Conservation (phyloP, 1,140 invertebrate species). For the Aphaenogaster floridana region DNA sequence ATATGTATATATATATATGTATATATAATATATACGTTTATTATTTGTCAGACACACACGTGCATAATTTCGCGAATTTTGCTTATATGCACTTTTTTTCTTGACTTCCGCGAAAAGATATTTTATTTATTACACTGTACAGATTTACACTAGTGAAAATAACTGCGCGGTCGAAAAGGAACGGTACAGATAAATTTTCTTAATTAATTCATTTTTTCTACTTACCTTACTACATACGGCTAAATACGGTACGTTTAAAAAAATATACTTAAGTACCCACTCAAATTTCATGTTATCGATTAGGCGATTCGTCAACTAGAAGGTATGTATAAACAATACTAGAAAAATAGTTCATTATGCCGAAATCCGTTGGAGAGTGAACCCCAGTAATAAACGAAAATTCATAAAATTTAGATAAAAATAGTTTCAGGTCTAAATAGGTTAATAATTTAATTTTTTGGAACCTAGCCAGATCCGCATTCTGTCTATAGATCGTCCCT, state of each 20-base stretch:
- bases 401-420: too few relatives aligned
- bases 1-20: background rate
- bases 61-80: conserved; percentile 7
- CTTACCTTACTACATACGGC: too few relatives aligned
- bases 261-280: too few relatives aligned
- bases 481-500: conserved; percentile 68
- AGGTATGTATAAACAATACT: too few relatives aligned
- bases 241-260: too few relatives aligned
- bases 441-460: conserved; percentile 80
- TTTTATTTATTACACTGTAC: background rate
- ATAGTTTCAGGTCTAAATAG: too few relatives aligned
- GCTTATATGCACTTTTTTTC: background rate
- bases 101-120: background rate
- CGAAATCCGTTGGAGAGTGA: too few relatives aligned
- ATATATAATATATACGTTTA: background rate
- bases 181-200: conserved; percentile 58
- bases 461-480: conserved; percentile 81
- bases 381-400: too few relatives aligned
- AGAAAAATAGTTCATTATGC: too few relatives aligned
- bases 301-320: too few relatives aligned
- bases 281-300: too few relatives aligned
- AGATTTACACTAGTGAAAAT: conserved; percentile 17
- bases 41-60: background rate
- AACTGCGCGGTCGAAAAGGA: conserved; percentile 21
- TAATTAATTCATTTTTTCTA: background rate